Evolutionary conservation across 2,888 invertebrate species (phyloP).

Genomic region (Mesorhabditis sp.): DNA sequence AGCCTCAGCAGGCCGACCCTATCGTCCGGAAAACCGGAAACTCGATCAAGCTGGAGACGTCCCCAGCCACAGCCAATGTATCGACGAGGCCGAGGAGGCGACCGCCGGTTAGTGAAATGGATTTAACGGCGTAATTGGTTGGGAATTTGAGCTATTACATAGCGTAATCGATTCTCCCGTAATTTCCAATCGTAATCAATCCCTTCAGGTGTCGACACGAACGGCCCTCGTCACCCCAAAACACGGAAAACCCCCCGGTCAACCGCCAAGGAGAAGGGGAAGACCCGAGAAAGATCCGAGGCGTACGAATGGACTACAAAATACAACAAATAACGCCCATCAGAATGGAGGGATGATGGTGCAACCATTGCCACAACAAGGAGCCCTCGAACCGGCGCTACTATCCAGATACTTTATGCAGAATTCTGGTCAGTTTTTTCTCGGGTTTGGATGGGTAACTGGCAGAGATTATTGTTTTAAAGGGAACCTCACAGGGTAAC

Average conservation of each 20-base stretch:
- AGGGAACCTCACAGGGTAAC: no score
- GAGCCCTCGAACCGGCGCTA: not conserved
- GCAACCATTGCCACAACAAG: not conserved
- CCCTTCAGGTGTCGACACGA: not conserved
- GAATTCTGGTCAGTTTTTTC: no score
- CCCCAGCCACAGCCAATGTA: not conserved
- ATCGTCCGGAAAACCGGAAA: no score
- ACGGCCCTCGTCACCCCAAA: conserved; percentile 1
- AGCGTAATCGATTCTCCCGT: no score
- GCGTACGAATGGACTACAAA: not conserved
- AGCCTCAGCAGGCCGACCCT: not conserved
- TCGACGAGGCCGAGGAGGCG: not conserved
- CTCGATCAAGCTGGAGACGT: conserved; percentile 6
- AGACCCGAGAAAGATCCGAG: conserved; percentile 1
- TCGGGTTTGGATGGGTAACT: no score
- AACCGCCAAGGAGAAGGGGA: not conserved
- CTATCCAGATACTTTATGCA: not conserved
- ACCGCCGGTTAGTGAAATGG: conserved; percentile 2
- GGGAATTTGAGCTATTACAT: not conserved
- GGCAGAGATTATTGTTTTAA: no score
- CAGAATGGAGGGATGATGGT: no score
- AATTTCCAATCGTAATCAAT: no score
- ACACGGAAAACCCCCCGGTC: not conserved
- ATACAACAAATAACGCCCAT: no score
- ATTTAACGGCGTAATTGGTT: not conserved